Conservation (phyloP, 2,888 invertebrate genomes). For the Drosophila seclusa region DNA sequence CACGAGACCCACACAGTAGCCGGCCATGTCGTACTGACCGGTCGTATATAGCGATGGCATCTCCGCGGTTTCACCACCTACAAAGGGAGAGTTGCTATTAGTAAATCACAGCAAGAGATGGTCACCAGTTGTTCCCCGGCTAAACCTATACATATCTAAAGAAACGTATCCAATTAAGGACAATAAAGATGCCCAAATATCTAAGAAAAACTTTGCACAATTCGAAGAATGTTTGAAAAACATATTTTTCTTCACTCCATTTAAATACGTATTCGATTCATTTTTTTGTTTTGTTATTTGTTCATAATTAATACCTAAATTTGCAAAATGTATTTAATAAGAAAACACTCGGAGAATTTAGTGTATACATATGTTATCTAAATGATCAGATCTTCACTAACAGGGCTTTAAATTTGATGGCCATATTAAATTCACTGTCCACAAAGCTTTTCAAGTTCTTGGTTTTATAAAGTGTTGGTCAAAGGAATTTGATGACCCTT, state of each 20-base stretch:
- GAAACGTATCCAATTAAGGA: not conserved
- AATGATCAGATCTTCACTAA: not conserved
- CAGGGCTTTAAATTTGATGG: no score
- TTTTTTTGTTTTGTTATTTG: not conserved
- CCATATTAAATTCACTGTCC: no score
- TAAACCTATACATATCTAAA: not conserved
- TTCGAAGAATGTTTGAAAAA: not conserved
- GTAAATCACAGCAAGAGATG: not conserved
- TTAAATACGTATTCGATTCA: not conserved
- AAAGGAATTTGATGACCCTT: no score
- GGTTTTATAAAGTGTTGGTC: no score
- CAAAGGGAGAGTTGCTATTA: not conserved
- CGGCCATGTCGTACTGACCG: slow-evolving; percentile 97
- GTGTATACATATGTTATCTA: not conserved
- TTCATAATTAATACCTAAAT: not conserved
- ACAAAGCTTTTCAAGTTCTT: no score
- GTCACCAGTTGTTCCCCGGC: not conserved
- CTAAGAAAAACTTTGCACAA: not conserved
- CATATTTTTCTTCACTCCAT: not conserved
- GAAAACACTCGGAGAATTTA: not conserved
- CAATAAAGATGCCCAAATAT: not conserved
- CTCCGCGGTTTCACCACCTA: slow-evolving; percentile 96
- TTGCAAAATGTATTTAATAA: not conserved
- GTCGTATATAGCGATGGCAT: slow-evolving; percentile 97
- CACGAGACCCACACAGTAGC: slow-evolving; percentile 97